A percentile compares a stretch with the other conserved stretches of the same genome.
These are phyloP conservation scores for Muscidifurax raptorellus DNA, from an alignment of 1,140 invertebrate species.

Conservation along the genomic window DNA sequence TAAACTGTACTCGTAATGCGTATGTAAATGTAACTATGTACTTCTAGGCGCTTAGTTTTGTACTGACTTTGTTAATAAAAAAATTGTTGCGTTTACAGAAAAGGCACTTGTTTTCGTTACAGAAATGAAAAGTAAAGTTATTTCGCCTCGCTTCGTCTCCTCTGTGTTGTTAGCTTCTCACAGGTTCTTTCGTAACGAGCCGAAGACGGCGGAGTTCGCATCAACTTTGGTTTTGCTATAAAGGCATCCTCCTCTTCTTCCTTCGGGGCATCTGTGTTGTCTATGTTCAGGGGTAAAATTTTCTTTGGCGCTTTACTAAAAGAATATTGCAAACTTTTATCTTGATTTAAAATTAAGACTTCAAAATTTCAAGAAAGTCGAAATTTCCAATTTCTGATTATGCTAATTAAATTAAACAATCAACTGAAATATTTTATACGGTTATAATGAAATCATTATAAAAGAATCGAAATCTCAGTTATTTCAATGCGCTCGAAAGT, in stretches of 20 bases:
- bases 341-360: background rate
- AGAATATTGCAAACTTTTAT: background rate
- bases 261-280: background rate
- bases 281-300: background rate
- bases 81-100: conserved; percentile 33
- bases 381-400: background rate
- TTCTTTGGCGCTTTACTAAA: conserved; percentile 14
- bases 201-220: conserved; percentile 61
- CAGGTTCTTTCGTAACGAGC: background rate
- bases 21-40: conserved; percentile 26
- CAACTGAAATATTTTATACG: background rate
- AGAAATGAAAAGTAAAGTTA: background rate
- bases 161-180: background rate
- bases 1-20: conserved; percentile 36
- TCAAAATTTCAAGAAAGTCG: background rate
- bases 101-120: conserved; percentile 24
- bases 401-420: background rate
- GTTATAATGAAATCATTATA: background rate
- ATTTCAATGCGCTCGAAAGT: background rate
- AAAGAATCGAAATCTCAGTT: background rate
- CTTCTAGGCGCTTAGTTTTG: conserved; percentile 33
- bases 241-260: conserved; percentile 62
- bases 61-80: conserved; percentile 50
- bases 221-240: conserved; percentile 64
- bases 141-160: background rate